A percentile compares a stretch with the other conserved stretches of the same genome.
Conservation (phyloP, 2,888 invertebrate species). For the Incurvaria masculella region DNA sequence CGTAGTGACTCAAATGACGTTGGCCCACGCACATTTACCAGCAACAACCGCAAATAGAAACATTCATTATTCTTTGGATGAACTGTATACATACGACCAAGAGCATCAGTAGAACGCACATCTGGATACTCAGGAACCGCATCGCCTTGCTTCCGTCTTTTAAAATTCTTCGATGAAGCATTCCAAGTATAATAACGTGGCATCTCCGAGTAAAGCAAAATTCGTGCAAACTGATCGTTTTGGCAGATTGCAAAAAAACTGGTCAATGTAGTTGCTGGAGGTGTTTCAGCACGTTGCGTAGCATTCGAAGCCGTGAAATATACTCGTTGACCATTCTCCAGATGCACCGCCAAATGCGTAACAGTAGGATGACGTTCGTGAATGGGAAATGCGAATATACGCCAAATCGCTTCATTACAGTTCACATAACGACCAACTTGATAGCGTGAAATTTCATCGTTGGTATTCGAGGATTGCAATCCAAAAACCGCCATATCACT, state of each 20-base stretch:
- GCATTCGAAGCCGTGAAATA: constrained; percentile 17
- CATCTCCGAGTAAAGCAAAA: constrained; percentile 1
- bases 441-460: neutral
- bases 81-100: constrained; percentile 14
- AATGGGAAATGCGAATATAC: neutral
- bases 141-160: constrained; percentile 10
- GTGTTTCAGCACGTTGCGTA: constrained; percentile 15
- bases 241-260: constrained; percentile 3
- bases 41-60: too few relatives aligned
- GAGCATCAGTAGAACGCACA: constrained; percentile 9
- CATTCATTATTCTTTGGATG: too few relatives aligned
- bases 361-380: neutral
- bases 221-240: constrained; percentile 3
- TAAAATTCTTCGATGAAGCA: constrained; percentile 9
- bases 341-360: constrained; percentile 6
- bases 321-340: too few relatives aligned
- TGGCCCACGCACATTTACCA: constrained; percentile 18
- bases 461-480: neutral
- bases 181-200: constrained; percentile 3
- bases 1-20: too few relatives aligned
- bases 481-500: neutral
- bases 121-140: constrained; percentile 12
- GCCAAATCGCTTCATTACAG: neutral
- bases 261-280: constrained; percentile 18
- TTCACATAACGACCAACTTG: neutral